Conservation (phyloP, 2,888 invertebrate species). For the Exephanes ischioxanthus region DNA sequence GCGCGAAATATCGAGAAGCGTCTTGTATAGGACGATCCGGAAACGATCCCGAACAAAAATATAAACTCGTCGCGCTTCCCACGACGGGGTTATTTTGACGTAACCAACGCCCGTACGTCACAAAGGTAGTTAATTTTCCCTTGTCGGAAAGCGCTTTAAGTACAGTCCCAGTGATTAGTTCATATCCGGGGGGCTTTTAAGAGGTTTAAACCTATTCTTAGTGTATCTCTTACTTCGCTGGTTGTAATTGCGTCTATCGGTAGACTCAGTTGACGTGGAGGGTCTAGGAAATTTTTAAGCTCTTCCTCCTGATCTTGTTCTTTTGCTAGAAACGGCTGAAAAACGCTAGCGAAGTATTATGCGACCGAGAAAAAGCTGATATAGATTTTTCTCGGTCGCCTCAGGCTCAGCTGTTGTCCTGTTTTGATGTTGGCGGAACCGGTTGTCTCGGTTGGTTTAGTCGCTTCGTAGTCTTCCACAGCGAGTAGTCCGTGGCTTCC, state of each 20-base stretch:
- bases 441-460: slow-evolving; percentile 23
- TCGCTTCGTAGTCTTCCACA: slow-evolving; percentile 60
- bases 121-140: slow-evolving; percentile 80
- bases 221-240: slow-evolving; percentile 6
- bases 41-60: no score
- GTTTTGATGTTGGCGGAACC: slow-evolving; percentile 47
- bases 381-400: slow-evolving; percentile 61
- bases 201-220: neutral
- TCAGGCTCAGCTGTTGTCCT: slow-evolving; percentile 57
- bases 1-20: no score
- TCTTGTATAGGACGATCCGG: no score
- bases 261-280: neutral
- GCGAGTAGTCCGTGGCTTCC: slow-evolving; percentile 62
- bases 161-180: slow-evolving; percentile 71
- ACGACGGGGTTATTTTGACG: no score
- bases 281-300: slow-evolving; percentile 2
- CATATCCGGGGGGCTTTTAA: slow-evolving; percentile 72
- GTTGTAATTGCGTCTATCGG: slow-evolving; percentile 16
- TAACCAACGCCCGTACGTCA: no score
- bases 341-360: slow-evolving; percentile 57
- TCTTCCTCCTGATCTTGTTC: neutral
- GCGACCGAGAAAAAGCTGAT: neutral
- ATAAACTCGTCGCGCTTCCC: no score
- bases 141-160: slow-evolving; percentile 70
- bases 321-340: neutral